Evolutionary conservation across 1,140 invertebrate species (phyloP).

Genomic region (Calephelis virginiensis): DNA sequence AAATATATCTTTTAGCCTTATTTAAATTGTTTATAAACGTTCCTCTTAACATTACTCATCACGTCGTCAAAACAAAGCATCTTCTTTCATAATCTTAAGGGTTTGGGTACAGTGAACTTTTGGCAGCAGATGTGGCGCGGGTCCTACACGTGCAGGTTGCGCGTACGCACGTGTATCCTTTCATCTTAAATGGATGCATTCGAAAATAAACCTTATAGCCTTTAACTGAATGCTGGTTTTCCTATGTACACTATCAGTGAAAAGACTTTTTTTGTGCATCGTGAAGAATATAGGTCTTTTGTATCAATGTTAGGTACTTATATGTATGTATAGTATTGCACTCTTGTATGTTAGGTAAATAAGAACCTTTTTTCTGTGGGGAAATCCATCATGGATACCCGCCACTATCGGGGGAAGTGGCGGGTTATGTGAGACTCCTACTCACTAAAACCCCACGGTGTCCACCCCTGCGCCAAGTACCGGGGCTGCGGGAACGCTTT

Average conservation of each 20-base stretch:
- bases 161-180: conserved; percentile 16
- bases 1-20: too few species aligned
- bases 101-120: conserved; percentile 16
- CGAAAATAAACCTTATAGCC: not conserved
- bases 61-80: not conserved
- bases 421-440: too few species aligned
- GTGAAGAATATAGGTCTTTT: conserved; percentile 3
- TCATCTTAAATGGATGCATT: too few species aligned
- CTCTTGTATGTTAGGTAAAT: not conserved
- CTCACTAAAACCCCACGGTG: too few species aligned
- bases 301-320: not conserved
- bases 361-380: not conserved
- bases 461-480: too few species aligned
- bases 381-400: too few species aligned
- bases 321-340: not conserved
- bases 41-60: not conserved
- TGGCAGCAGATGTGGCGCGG: conserved; percentile 12
- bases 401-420: too few species aligned
- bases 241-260: not conserved
- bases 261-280: conserved; percentile 1
- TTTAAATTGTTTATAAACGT: not conserved
- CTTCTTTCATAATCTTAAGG: not conserved
- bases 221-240: not conserved
- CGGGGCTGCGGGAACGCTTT: too few species aligned
- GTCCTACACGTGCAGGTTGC: conserved; percentile 9